These are phyloP conservation scores for Syngnathus floridae DNA, from an alignment of 2,113 vertebrate genomes.

Conservation along the genomic window DNA sequence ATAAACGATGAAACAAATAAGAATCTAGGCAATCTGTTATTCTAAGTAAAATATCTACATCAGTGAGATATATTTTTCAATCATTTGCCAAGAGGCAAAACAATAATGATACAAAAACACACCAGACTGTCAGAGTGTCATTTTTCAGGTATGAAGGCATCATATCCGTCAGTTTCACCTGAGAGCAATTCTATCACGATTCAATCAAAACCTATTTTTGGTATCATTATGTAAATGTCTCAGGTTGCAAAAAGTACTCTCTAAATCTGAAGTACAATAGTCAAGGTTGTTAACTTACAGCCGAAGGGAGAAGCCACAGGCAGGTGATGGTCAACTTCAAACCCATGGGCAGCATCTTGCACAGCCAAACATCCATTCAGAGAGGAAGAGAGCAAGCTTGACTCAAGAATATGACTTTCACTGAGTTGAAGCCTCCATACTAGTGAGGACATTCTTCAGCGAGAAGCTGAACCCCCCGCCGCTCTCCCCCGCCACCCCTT, in stretches of 20 bases:
- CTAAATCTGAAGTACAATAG: conserved; percentile 9
- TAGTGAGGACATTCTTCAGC: conserved; percentile 30
- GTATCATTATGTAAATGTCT: conserved; percentile 7
- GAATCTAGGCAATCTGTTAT: not conserved
- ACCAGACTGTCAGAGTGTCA: not conserved
- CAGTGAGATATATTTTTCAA: not conserved
- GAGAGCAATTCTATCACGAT: not conserved
- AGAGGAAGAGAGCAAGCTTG: conserved; percentile 3
- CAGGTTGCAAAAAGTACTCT: not conserved
- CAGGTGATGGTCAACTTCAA: conserved; percentile 62
- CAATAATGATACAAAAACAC: not conserved
- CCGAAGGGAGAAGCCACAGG: conserved; percentile 54
- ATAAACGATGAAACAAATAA: not conserved
- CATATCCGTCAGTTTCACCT: not conserved
- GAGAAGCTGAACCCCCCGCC: conserved; percentile 11
- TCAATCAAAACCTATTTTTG: not conserved
- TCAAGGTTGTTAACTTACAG: conserved; percentile 42
- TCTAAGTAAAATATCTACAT: not conserved
- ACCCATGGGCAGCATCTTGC: conserved; percentile 44
- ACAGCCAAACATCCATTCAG: conserved; percentile 26
- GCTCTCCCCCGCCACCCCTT: not conserved
- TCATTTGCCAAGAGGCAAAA: not conserved
- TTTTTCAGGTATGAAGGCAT: not conserved
- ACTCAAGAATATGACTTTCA: conserved; percentile 9
- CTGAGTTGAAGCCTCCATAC: conserved; percentile 34